Conservation (phyloP, 1,140 invertebrate species). For the Cheumatopsyche charites region DNA sequence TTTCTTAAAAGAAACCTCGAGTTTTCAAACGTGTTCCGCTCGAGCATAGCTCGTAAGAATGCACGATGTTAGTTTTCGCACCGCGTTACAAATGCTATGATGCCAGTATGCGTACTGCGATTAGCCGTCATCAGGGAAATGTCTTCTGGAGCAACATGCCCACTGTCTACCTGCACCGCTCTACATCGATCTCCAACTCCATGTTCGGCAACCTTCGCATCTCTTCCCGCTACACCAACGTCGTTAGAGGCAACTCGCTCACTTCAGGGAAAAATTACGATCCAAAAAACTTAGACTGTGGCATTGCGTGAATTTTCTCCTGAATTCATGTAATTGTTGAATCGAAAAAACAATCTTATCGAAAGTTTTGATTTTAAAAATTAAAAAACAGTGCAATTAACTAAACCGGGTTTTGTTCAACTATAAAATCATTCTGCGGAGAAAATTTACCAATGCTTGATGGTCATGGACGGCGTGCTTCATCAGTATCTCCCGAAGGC, state of each 20-base stretch:
- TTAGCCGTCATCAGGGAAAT: slow-evolving; percentile 8
- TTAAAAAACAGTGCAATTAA: neutral
- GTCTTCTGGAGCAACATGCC: slow-evolving; percentile 31
- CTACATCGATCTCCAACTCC: slow-evolving; percentile 29
- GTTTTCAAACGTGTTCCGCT: neutral
- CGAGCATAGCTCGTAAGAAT: neutral
- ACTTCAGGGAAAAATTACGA: slow-evolving; percentile 25
- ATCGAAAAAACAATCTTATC: no score
- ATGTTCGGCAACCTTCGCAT: slow-evolving; percentile 30
- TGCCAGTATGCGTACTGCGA: neutral
- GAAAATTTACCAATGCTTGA: slow-evolving; percentile 29
- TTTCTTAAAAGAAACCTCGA: neutral
- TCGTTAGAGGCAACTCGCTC: slow-evolving; percentile 21
- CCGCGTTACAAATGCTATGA: neutral
- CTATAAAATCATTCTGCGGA: neutral
- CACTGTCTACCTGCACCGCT: slow-evolving; percentile 28
- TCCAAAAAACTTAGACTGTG: slow-evolving; percentile 1
- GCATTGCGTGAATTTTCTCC: slow-evolving; percentile 35
- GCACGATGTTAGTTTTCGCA: slow-evolving; percentile 3
- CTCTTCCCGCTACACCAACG: slow-evolving; percentile 33
- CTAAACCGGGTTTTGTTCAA: no score
- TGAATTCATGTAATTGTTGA: no score
- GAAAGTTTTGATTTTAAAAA: neutral
- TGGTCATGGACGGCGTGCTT: slow-evolving; percentile 26
- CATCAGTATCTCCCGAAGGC: slow-evolving; percentile 23